Conservation (phyloP, 2,113 vertebrate genomes). For the Axis porcinus region DNA sequence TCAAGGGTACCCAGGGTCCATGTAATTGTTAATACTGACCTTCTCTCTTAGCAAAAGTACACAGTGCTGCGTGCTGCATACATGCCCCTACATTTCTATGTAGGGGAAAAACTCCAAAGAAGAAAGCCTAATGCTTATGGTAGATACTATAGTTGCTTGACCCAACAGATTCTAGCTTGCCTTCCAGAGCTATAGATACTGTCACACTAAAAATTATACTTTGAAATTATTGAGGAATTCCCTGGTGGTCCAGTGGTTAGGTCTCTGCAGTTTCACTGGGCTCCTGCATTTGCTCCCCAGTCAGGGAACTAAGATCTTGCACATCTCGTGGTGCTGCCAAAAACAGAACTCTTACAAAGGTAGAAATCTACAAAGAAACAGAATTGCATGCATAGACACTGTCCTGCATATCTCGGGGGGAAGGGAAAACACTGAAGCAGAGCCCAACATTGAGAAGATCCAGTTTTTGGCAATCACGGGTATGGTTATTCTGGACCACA, state of each 20-base stretch:
- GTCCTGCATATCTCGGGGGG: not conserved
- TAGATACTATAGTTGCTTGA: not conserved
- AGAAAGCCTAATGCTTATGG: not conserved
- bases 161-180: not conserved
- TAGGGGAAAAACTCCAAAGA: not conserved
- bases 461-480: not conserved
- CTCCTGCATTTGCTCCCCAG: not conserved
- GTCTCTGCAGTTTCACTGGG: not conserved
- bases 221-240: not conserved
- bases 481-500: not conserved
- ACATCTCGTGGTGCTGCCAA: not conserved
- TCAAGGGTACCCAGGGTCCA: not conserved
- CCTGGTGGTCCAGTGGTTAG: not conserved
- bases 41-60: not conserved
- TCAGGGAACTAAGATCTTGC: not conserved
- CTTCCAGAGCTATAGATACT: not conserved
- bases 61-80: not conserved
- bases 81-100: rapidly evolving
- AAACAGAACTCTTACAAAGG: not conserved
- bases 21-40: not conserved
- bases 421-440: not conserved
- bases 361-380: not conserved
- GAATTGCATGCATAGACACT: not conserved
- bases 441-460: rapidly evolving
- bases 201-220: not conserved